These are phyloP conservation scores for Mimas tiliae DNA, from an alignment of 2,888 invertebrate genomes.

Conservation along the genomic window DNA sequence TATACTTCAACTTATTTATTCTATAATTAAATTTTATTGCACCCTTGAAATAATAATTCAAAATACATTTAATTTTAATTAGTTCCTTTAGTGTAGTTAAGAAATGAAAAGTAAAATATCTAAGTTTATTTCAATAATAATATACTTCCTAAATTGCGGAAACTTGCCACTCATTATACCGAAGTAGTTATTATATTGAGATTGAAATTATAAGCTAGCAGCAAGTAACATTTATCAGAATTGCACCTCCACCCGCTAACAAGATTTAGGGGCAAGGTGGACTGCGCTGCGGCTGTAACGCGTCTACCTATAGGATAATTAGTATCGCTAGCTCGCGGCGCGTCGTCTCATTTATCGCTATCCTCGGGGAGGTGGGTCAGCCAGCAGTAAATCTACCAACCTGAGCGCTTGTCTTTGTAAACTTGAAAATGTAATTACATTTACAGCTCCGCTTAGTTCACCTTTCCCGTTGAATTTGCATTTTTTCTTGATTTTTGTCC, in stretches of 20 bases:
- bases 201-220: constrained; percentile 29
- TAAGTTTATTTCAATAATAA: no score
- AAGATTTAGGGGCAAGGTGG: constrained; percentile 72
- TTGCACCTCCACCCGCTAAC: constrained; percentile 70
- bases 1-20: no score
- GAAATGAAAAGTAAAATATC: no score
- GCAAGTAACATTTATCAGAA: constrained; percentile 64
- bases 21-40: no score
- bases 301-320: constrained; percentile 80
- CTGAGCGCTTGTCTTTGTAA: constrained; percentile 83
- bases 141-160: neutral
- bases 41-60: no score
- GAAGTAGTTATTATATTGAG: constrained; percentile 16
- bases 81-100: no score
- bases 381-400: constrained; percentile 82
- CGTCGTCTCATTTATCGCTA: constrained; percentile 81
- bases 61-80: no score
- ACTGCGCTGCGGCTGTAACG: constrained; percentile 53
- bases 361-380: constrained; percentile 80
- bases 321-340: constrained; percentile 81
- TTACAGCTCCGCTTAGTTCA: constrained; percentile 79
- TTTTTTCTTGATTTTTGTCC: constrained; percentile 75
- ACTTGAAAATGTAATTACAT: constrained; percentile 84
- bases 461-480: constrained; percentile 76
- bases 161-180: neutral